Evolutionary conservation across 2,113 vertebrate genomes (phyloP).

Genomic region (Megaleporinus macrocephalus): DNA sequence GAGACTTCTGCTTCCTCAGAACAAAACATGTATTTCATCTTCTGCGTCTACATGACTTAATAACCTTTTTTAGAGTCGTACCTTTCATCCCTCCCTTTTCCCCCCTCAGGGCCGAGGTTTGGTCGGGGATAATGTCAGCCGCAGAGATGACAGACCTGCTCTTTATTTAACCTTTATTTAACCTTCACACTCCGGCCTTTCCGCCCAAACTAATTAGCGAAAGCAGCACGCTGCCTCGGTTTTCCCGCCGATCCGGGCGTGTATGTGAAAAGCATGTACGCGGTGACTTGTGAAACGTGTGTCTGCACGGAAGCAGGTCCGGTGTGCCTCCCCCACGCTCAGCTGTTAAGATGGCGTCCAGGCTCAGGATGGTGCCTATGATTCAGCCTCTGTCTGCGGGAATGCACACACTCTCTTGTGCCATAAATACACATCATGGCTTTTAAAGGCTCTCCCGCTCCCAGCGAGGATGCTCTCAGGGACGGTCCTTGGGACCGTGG

Average conservation of each 20-base stretch:
- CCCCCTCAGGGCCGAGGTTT: neutral
- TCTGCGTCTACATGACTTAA: neutral
- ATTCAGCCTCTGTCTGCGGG: slow-evolving; percentile 43
- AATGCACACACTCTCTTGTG: neutral
- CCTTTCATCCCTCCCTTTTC: neutral
- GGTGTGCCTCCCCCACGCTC: slow-evolving; percentile 63
- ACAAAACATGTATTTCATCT: neutral
- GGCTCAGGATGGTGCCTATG: slow-evolving; percentile 25
- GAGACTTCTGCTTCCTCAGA: no score
- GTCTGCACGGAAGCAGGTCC: slow-evolving; percentile 46
- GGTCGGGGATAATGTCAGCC: neutral
- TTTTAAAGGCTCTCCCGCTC: neutral
- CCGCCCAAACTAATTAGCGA: neutral
- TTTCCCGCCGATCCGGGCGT: neutral
- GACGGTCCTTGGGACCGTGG: neutral
- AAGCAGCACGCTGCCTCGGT: neutral
- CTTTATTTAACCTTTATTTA: slow-evolving; percentile 22
- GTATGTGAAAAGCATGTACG: slow-evolving; percentile 36
- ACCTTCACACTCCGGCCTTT: neutral
- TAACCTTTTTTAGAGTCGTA: neutral
- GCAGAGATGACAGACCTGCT: slow-evolving; percentile 3
- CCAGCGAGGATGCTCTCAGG: neutral
- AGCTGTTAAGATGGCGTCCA: slow-evolving; percentile 56
- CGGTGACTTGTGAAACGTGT: slow-evolving; percentile 16
- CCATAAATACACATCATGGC: slow-evolving; percentile 17